These are phyloP conservation scores for Pogonus chalceus DNA, from an alignment of 1,140 invertebrate genomes.

Conservation along the genomic window DNA sequence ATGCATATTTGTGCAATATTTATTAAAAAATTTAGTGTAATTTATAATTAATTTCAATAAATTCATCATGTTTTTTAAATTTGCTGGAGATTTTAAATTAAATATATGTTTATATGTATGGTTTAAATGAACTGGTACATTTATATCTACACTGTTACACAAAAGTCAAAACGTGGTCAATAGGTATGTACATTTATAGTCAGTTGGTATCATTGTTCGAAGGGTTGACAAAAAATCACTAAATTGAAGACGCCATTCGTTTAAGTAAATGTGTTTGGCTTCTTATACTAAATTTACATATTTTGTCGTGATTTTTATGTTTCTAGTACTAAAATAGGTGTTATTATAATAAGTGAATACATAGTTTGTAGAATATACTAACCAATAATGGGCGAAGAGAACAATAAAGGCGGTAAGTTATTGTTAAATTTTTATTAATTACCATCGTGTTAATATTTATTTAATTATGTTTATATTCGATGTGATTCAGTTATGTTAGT, in stretches of 20 bases:
- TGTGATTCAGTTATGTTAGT: not conserved
- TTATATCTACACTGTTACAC: no score
- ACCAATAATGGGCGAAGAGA: conserved; percentile 37
- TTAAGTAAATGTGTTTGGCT: conserved; percentile 5
- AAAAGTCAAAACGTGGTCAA: no score
- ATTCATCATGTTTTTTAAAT: no score
- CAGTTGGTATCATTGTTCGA: no score
- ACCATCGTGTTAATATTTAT: not conserved
- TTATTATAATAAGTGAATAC: not conserved
- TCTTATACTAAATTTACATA: conserved; percentile 10
- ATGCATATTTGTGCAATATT: no score
- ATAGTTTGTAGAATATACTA: not conserved
- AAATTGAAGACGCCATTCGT: conserved; percentile 17
- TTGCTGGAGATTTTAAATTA: no score
- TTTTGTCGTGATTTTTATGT: not conserved
- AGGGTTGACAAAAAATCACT: no score
- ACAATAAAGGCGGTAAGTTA: conserved; percentile 27
- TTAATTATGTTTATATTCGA: conserved; percentile 4
- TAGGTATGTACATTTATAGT: no score
- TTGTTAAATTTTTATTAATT: conserved; percentile 4
- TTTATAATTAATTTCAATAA: no score
- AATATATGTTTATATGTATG: no score
- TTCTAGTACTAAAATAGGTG: not conserved
- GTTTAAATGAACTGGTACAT: no score
- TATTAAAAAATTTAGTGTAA: no score